A percentile compares a stretch with the other conserved stretches of the same genome.
phyloP scores from a whole-genome alignment of 2,797 vertebrate species.

The Allobates femoralis region DNA sequence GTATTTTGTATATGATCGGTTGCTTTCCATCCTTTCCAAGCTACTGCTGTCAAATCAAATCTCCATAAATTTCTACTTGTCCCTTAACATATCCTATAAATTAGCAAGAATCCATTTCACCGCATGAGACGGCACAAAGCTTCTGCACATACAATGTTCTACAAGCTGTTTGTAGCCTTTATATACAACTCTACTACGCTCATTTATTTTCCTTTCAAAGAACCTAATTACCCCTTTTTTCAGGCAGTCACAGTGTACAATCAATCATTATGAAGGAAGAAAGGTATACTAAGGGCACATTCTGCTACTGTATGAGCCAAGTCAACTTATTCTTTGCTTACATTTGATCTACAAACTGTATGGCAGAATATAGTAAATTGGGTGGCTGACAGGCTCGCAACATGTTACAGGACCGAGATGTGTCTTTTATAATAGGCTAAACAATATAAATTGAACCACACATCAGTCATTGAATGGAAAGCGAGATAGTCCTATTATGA shows the following conservation, averaged over 20 bases:
- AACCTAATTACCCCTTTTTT: constrained; percentile 67
- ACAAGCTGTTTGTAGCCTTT: constrained; percentile 45
- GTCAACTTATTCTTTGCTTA: constrained; percentile 26
- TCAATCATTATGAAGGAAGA: constrained; percentile 45
- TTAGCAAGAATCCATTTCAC: constrained; percentile 28
- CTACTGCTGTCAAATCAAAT: constrained; percentile 2
- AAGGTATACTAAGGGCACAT: constrained; percentile 23
- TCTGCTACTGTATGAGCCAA: neutral
- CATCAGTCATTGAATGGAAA: neutral
- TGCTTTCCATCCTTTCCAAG: neutral
- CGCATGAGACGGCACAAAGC: constrained; percentile 26
- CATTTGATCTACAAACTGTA: constrained; percentile 59
- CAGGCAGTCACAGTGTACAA: constrained; percentile 65
- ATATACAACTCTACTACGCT: constrained; percentile 22
- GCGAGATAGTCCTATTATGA: neutral
- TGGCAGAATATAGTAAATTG: constrained; percentile 66
- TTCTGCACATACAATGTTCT: constrained; percentile 24
- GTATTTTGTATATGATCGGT: neutral
- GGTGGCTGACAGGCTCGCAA: constrained; percentile 59
- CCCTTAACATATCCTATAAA: constrained; percentile 29
- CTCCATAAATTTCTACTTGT: neutral
- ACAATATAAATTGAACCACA: neutral
- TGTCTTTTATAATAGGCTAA: constrained; percentile 8
- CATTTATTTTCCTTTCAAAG: constrained; percentile 51
- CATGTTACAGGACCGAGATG: constrained; percentile 58